Evolutionary conservation across 2,888 invertebrate species (phyloP).

Genomic region (Drosophila longiperda): DNA sequence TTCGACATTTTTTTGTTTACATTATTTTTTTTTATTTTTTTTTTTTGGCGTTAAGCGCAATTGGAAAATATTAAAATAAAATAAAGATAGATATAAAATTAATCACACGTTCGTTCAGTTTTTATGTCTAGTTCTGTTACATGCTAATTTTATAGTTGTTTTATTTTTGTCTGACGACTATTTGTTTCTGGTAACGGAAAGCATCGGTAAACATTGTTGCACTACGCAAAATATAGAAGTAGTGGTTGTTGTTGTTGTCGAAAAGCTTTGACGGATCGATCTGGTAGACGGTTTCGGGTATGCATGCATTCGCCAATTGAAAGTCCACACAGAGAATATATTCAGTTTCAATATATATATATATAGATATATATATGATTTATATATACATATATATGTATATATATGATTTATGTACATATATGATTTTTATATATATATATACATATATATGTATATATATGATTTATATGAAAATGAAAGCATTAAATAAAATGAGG

Average conservation of each 20-base stretch:
- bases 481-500: constrained; percentile 58
- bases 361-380: neutral
- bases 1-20: neutral
- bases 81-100: constrained; percentile 50
- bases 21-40: constrained; percentile 8
- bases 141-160: constrained; percentile 10
- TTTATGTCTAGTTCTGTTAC: neutral
- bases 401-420: constrained; percentile 24
- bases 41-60: constrained; percentile 42
- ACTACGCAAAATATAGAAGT: constrained; percentile 13
- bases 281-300: constrained; percentile 82
- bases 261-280: constrained; percentile 80
- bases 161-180: neutral
- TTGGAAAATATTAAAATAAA: constrained; percentile 49
- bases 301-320: constrained; percentile 78
- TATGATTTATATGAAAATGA: constrained; percentile 52
- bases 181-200: neutral
- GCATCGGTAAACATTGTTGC: neutral
- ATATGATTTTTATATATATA: neutral
- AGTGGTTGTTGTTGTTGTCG: constrained; percentile 7
- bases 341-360: constrained; percentile 17
- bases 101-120: constrained; percentile 21
- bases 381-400: constrained; percentile 18
- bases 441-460: constrained; percentile 24
- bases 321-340: constrained; percentile 32